Conservation (phyloP, 2,113 vertebrate species). For the Onychostruthus taczanowskii region DNA sequence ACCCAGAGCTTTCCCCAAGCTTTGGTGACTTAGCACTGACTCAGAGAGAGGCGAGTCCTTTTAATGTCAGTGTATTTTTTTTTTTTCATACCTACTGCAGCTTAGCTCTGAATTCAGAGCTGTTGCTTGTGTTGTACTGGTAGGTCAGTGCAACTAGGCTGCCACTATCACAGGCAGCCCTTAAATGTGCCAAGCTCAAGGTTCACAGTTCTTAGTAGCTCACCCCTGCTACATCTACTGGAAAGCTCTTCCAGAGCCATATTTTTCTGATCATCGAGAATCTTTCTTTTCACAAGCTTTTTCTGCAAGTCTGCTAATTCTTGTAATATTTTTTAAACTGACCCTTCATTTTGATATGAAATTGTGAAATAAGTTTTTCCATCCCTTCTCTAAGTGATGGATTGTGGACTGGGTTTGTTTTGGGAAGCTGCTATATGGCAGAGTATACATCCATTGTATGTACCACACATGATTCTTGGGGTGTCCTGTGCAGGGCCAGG, state of each 20-base stretch:
- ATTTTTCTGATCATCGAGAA: background rate
- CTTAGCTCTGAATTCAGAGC: constrained; percentile 1
- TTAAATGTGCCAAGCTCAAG: background rate
- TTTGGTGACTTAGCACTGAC: background rate
- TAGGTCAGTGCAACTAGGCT: background rate
- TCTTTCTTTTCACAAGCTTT: background rate
- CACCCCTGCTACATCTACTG: background rate
- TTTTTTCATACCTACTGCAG: background rate
- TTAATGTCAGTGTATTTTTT: background rate
- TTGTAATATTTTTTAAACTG: background rate
- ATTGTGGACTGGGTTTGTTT: background rate
- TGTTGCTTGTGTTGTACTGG: background rate
- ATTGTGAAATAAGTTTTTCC: background rate
- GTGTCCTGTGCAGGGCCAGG: background rate
- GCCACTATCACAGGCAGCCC: background rate
- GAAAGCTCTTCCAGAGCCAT: background rate
- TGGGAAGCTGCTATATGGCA: background rate
- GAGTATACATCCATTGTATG: background rate
- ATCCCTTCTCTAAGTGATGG: background rate
- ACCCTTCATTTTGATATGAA: background rate
- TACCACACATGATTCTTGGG: background rate
- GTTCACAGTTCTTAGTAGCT: background rate
- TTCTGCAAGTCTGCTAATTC: background rate
- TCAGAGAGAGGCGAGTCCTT: background rate
- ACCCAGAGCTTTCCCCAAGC: background rate